Evolutionary conservation across 1,140 invertebrate species (phyloP).

Genomic region (Paraescarpia echinospica): DNA sequence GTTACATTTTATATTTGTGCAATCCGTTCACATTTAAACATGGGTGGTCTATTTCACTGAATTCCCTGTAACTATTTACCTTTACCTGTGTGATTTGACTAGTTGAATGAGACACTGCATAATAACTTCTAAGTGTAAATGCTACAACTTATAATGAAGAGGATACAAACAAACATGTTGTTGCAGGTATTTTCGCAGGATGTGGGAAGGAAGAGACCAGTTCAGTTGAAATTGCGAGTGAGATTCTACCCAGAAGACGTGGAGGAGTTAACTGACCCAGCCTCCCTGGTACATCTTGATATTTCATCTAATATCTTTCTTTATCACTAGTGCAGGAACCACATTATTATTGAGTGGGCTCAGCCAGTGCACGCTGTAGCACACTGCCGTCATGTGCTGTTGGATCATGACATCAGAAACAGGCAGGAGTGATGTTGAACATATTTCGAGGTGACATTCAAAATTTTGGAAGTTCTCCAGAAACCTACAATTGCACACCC

Average conservation of each 20-base stretch:
- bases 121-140: neutral
- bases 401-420: too few species aligned
- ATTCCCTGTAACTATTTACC: neutral
- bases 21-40: neutral
- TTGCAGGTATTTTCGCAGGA: conserved; percentile 11
- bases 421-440: too few species aligned
- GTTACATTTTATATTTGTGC: neutral
- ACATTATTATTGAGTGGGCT: too few species aligned
- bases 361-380: too few species aligned
- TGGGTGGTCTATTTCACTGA: neutral
- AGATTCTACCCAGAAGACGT: conserved; percentile 13
- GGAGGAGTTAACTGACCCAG: neutral
- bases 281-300: neutral
- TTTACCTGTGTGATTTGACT: neutral
- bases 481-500: too few species aligned
- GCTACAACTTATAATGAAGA: neutral
- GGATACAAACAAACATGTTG: neutral
- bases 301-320: neutral
- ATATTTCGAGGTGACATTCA: too few species aligned
- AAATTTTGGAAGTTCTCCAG: too few species aligned
- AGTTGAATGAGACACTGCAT: neutral
- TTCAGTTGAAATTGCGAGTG: conserved; percentile 7
- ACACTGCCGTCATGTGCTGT: too few species aligned
- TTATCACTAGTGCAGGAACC: too few species aligned
- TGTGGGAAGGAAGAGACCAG: conserved; percentile 6